Evolutionary conservation across 1,140 invertebrate species (phyloP), one percentile per base, ranked within the genome.

Genomic region (Phymastichus coffea): DNA sequence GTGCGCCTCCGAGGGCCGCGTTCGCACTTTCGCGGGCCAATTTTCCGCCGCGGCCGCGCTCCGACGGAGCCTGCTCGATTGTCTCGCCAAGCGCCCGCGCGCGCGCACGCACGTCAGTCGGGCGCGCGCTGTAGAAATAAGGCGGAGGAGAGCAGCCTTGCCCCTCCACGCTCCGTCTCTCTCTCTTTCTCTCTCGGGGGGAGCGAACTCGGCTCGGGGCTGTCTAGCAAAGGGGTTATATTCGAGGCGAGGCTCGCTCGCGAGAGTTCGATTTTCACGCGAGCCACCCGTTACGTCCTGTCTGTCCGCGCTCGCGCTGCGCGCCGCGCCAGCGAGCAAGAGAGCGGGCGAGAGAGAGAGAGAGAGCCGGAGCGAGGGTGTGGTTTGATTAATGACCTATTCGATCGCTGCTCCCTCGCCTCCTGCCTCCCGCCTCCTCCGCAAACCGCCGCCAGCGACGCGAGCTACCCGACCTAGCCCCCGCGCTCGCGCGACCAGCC

Each of bases 371-470:
- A 20, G 28, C 73, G 69, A 77, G 77, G 76, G 77, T 79, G 75
- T 72, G 75, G 77, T 77, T 78, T 79, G 77, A 79, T 79, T 79
- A 78, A 78, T 77, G 77, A 78, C 74, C 76, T 73, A 73, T 77
- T 79, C 74, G 75, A 77, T 76, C 52, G 58, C 44, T 28, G 12
- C 28, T 33, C 28, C 12, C 28, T 33, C 28, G 28, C 28, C 12
- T 33, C 33, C 41, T 47, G 40, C n/a, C 23, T 57, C 28, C 12
- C 28, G 6, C 28, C 47, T 22, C 30, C 2, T 17, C 47, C 10
- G 10, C 28, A 19, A 10, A 6, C 3, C 46, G 33, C 43, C n/a
- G 43, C 49, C 37, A 20, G 26, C 17, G n/a, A 19, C 14, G 26
- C 40, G 3, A 55, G 53, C 54, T 64, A 61, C 17, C 65, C 69